phyloP scores from a whole-genome alignment of 92 coral and sea anemone genomes.

The Scolanthus callimorphus region DNA sequence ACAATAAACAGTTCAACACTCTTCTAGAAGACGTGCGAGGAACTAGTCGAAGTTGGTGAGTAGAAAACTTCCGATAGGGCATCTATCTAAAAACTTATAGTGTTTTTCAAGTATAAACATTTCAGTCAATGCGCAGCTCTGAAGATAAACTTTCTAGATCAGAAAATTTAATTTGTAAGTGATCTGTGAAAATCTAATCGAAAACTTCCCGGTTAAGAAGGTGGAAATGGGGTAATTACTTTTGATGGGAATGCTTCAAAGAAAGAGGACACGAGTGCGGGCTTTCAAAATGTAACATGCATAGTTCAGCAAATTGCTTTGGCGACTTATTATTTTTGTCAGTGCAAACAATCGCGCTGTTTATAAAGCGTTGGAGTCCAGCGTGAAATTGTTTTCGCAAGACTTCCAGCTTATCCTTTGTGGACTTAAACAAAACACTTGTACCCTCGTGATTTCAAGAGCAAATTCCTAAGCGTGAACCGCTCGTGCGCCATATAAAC shows the following conservation, averaged over 20 bases:
- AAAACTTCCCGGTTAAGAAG: too few species aligned
- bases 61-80: too few species aligned
- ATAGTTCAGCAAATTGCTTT: not conserved
- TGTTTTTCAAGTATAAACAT: too few species aligned
- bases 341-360: constrained; percentile 1
- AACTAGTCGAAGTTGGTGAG: constrained; percentile 6
- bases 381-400: constrained; percentile 1
- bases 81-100: too few species aligned
- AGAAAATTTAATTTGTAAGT: too few species aligned
- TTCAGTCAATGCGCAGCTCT: too few species aligned
- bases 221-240: too few species aligned
- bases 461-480: constrained; percentile 3
- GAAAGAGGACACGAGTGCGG: not conserved
- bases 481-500: not conserved
- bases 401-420: not conserved
- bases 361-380: not conserved
- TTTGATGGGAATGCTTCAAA: too few species aligned
- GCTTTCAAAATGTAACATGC: not conserved
- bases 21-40: constrained; percentile 3
- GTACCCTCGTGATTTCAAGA: constrained; percentile 1
- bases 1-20: constrained; percentile 5
- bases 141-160: too few species aligned
- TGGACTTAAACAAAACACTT: not conserved
- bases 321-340: not conserved
- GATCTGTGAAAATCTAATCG: too few species aligned